Evolutionary conservation across 35 echinoderm and acorn worm species (phyloP), one percentile per base, ranked within the genome.

Genomic region (Lytechinus pictus): DNA sequence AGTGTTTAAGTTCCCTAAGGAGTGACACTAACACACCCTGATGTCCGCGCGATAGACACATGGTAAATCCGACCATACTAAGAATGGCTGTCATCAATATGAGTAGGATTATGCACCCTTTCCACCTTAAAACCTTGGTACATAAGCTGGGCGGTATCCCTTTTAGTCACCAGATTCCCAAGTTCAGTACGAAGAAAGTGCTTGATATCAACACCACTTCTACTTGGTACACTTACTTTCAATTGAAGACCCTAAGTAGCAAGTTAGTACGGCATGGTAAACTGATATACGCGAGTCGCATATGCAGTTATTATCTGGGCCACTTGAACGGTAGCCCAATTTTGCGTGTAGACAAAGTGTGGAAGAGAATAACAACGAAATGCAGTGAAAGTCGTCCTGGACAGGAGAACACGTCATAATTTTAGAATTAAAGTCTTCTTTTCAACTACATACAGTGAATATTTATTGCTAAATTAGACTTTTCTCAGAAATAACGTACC

Each of bases 161-260:
- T 79, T 79, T 79, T 79, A 24, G 66, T 79, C 66, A 79, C 66
- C 16, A 19, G 66, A 79, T 79, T 79, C 66, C 66, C 66, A n/a
- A 24, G 66, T 79, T 79, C 66, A 79, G 66, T 24, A 79, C 21
- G 14, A 79, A 24, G 66, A 79, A 79, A 79, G 66, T 79, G 66
- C 66, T 79, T 79, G 66, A 16, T 79, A 79, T 79, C 66, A 79
- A 79, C n/a, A 14, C 66, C 19, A 79, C 66, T 79, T n/a, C 66
- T 24, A 24, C 66, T 79, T 79, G 66, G 66, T 79, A 79, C 66
- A 79, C 66, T 79, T 79, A 24, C 19, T 79, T 79, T 79, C 66
- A 79, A 79, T 79, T 79, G 66, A 79, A 79, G 66, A 79, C 66
- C 33, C 66, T 79, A 79, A 79, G 66, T 79, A 79, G 66, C 66